Percentiles rank a stretch among this genome's conserved stretches.
These are phyloP conservation scores for Halyomorpha halys DNA, from an alignment of 1,140 invertebrate genomes.

Conservation along the genomic window DNA sequence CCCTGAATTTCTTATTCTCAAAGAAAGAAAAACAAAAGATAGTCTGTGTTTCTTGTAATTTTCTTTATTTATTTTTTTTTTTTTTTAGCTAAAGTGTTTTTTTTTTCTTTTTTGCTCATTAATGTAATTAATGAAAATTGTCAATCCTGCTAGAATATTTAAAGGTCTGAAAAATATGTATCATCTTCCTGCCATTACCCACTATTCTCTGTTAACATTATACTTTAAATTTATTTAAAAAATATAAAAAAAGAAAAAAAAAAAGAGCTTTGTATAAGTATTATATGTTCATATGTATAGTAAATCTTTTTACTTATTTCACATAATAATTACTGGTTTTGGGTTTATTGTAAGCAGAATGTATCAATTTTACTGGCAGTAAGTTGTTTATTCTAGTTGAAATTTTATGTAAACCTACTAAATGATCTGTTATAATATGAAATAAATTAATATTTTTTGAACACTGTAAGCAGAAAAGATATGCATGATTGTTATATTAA, in stretches of 20 bases:
- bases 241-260: neutral
- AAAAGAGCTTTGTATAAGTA: neutral
- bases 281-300: neutral
- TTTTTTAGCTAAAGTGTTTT: neutral
- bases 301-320: neutral
- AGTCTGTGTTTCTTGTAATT: neutral
- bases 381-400: neutral
- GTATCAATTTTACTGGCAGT: neutral
- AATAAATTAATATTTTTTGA: neutral
- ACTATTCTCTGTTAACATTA: neutral
- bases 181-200: neutral
- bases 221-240: neutral
- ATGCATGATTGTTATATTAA: neutral
- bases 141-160: neutral
- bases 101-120: neutral
- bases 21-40: neutral
- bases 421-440: neutral
- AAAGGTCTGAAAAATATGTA: neutral
- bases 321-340: slow-evolving; percentile 1
- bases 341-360: neutral
- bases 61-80: no score
- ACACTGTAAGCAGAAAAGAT: neutral
- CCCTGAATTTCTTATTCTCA: no score
- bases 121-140: neutral
- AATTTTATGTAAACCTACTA: neutral